A percentile compares a stretch with the other conserved stretches of the same genome.
These are phyloP conservation scores for Ochlodes sylvanus DNA, from an alignment of 2,888 invertebrate species.

Conservation along the genomic window DNA sequence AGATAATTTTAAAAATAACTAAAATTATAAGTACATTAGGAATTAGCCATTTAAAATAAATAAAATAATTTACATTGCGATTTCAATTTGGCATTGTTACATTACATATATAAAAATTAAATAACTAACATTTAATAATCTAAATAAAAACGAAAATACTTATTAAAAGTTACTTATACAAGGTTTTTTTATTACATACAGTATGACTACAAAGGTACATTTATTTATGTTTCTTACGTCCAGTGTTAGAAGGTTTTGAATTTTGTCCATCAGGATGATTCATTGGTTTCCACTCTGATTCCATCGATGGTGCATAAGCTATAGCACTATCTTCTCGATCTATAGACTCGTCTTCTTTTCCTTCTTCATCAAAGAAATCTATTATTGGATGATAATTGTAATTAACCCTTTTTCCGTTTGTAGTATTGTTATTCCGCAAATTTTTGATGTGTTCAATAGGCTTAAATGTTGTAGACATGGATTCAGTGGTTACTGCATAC, in stretches of 20 bases:
- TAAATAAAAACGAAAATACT: conserved; percentile 1
- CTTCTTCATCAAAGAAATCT: conserved; percentile 88
- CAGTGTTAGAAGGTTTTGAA: conserved; percentile 51
- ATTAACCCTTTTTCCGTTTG: conserved; percentile 86
- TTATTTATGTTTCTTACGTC: conserved; percentile 56
- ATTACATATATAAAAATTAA: conserved; percentile 38
- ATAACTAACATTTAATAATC: conserved; percentile 29
- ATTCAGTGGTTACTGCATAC: conserved; percentile 62
- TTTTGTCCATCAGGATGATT: conserved; percentile 64
- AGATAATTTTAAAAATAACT: conserved; percentile 33
- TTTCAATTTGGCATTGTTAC: conserved; percentile 71
- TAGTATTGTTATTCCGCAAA: conserved; percentile 54
- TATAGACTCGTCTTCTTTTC: conserved; percentile 65
- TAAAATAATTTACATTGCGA: conserved; percentile 64
- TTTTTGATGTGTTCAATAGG: conserved; percentile 52
- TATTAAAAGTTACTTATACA: neutral
- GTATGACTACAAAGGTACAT: conserved; percentile 2
- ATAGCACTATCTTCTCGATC: conserved; percentile 71
- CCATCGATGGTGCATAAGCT: conserved; percentile 58
- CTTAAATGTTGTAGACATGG: conserved; percentile 50
- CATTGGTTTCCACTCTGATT: conserved; percentile 82
- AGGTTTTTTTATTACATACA: neutral
- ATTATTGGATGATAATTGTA: conserved; percentile 94
- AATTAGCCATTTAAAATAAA: conserved; percentile 42
- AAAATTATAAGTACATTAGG: conserved; percentile 38